These are phyloP conservation scores for Atta texana DNA, from an alignment of 1,140 invertebrate species.

Conservation along the genomic window DNA sequence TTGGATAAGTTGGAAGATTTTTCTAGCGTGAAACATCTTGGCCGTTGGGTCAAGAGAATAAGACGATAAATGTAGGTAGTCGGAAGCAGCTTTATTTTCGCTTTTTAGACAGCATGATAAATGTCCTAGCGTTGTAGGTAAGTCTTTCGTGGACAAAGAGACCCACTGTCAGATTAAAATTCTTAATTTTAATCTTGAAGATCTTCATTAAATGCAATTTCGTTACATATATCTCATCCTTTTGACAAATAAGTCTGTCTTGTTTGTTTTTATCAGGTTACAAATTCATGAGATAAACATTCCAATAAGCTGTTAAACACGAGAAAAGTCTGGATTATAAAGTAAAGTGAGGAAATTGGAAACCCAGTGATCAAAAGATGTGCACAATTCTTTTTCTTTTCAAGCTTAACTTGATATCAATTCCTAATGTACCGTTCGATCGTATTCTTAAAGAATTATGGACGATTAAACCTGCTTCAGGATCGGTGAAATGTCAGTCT, in stretches of 20 bases:
- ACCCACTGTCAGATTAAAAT: constrained; percentile 15
- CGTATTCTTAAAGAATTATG: constrained; percentile 28
- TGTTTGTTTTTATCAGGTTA: not conserved
- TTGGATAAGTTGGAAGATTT: constrained; percentile 65
- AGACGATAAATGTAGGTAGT: constrained; percentile 59
- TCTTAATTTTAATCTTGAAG: constrained; percentile 42
- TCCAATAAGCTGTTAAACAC: not conserved
- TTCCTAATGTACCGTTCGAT: constrained; percentile 26
- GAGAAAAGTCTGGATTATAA: not conserved
- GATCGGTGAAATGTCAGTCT: constrained; percentile 52
- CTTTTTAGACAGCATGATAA: constrained; percentile 54
- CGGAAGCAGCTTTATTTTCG: constrained; percentile 60
- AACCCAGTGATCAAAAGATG: constrained; percentile 17
- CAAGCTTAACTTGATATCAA: constrained; percentile 35
- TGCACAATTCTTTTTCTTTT: constrained; percentile 12
- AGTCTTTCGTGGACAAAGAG: constrained; percentile 14
- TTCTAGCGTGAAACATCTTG: constrained; percentile 55
- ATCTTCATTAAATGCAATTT: constrained; percentile 11
- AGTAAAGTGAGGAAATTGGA: constrained; percentile 2
- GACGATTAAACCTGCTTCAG: constrained; percentile 47
- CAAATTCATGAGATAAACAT: constrained; percentile 8
- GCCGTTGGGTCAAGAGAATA: constrained; percentile 29
- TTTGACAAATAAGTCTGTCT: not conserved
- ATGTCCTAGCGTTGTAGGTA: constrained; percentile 36
- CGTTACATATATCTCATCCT: constrained; percentile 6